A percentile compares a stretch with the other conserved stretches of the same genome.
These are phyloP conservation scores for Drosophila punjabiensis DNA, from an alignment of 1,140 invertebrate genomes.

Conservation along the genomic window DNA sequence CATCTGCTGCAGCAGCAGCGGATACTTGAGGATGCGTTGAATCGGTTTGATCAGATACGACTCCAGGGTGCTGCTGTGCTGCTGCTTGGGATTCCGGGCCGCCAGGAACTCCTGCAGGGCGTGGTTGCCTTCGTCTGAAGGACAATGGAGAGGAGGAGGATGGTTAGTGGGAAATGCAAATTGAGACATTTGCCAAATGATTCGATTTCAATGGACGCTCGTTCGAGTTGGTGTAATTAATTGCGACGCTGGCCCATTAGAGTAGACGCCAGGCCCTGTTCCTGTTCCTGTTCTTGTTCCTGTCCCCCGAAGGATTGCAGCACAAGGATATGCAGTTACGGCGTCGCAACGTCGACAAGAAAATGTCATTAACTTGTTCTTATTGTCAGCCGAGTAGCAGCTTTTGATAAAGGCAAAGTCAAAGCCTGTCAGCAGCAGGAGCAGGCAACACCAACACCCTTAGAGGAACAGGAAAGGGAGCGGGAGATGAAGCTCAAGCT, in stretches of 20 bases:
- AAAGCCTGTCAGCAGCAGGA: slow-evolving; percentile 70
- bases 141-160: slow-evolving; percentile 10
- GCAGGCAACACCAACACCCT: background rate
- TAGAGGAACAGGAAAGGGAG: background rate
- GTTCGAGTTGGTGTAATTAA: slow-evolving; percentile 71
- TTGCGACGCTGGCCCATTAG: slow-evolving; percentile 64
- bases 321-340: slow-evolving; percentile 64
- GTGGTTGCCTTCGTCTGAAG: slow-evolving; percentile 96
- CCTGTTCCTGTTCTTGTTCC: background rate
- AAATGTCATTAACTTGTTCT: slow-evolving; percentile 84
- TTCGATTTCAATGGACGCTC: slow-evolving; percentile 74
- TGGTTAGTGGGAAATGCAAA: slow-evolving; percentile 52
- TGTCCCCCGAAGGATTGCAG: background rate
- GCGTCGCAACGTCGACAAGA: slow-evolving; percentile 67
- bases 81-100: slow-evolving; percentile 96
- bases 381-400: slow-evolving; percentile 70
- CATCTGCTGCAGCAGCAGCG: slow-evolving; percentile 97
- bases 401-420: slow-evolving; percentile 79
- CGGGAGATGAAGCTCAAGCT: slow-evolving; percentile 11
- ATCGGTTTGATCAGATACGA: slow-evolving; percentile 99
- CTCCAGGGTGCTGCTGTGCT: slow-evolving; percentile 98
- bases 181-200: slow-evolving; percentile 78
- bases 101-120: slow-evolving; percentile 97
- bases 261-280: background rate
- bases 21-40: slow-evolving; percentile 99